Evolutionary conservation across 2,888 invertebrate genomes (phyloP).

Genomic region (Scaptodrosophila latifasciaeformis): DNA sequence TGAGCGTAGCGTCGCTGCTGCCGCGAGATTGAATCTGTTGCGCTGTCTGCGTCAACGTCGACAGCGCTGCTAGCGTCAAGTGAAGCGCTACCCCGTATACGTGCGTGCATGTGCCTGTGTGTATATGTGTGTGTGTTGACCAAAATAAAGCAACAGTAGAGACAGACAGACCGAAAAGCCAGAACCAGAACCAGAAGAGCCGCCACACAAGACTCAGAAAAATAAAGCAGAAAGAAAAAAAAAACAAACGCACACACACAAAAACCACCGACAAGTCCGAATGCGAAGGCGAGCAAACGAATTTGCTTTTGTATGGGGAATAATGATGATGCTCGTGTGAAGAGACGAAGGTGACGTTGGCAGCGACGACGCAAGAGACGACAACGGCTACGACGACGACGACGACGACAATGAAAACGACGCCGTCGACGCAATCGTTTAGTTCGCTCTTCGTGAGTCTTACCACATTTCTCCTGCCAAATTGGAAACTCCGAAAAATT

Average conservation of each 20-base stretch:
- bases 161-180: constrained; percentile 25
- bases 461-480: constrained; percentile 54
- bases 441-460: not conserved
- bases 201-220: no score
- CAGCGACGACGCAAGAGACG: constrained; percentile 10
- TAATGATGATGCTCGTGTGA: not conserved
- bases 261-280: constrained; percentile 1
- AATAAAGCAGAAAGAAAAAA: no score
- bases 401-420: constrained; percentile 12
- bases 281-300: no score
- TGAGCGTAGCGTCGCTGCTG: constrained; percentile 16
- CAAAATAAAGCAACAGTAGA: constrained; percentile 67
- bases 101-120: no score
- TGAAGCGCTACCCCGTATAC: no score
- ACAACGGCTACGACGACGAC: no score
- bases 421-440: not conserved
- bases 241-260: no score
- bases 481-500: constrained; percentile 49
- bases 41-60: constrained; percentile 14
- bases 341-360: constrained; percentile 3
- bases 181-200: no score
- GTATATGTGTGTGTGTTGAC: constrained; percentile 60
- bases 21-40: constrained; percentile 55
- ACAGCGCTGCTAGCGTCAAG: constrained; percentile 20
- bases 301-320: no score